Evolutionary conservation across 2,888 invertebrate species (phyloP), one percentile per base, ranked within the genome.

Genomic region (Anoplius nigerrimus): DNA sequence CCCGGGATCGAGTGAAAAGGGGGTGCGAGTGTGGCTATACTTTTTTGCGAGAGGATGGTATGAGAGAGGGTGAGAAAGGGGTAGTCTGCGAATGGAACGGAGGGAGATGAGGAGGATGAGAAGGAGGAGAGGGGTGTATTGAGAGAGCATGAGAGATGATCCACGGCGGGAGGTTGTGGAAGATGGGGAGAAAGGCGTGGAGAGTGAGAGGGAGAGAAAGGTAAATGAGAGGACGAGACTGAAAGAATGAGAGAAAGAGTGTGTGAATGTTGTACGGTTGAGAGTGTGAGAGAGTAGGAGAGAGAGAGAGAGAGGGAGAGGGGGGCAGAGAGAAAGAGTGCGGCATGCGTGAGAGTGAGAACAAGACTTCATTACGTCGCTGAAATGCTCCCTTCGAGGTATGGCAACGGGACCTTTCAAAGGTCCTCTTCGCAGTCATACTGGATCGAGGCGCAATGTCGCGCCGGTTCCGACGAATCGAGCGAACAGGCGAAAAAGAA

Each of bases 351-450:
- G 60, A 60, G 60, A 60, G 22, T 43, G 59, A 59, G 74, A 71
- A 72, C 69, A 69, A 74, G 75, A 75, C 58, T 68, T 62, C 63
- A 72, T 60, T 66, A 58, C 63, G 55, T 67, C 70, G 74, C 70
- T 74, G 73, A 67, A 66, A 73, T 64, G 74, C 74, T 56, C 48
- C 70, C 61, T 74, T 71, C 45, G 61, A 54, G 70, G 74, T 65
- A 64, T 57, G 74, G 74, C 74, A 56, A 67, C 53, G 53, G 67
- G 74, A 69, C 64, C 66, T 66, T 34, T 72, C 16, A 65, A 74
- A 69, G 72, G 74, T 74, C 74, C 74, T 67, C 69, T 62, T 72
- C 62, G 69, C 60, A 51, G 69, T 62, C 66, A 63, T 70, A 69
- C 73, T 18, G 48, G 48, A 48, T 16, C 48, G 48, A 48, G 48